These are phyloP conservation scores for Simalia tracyae DNA, from an alignment of 2,797 vertebrate genomes.

Conservation along the genomic window DNA sequence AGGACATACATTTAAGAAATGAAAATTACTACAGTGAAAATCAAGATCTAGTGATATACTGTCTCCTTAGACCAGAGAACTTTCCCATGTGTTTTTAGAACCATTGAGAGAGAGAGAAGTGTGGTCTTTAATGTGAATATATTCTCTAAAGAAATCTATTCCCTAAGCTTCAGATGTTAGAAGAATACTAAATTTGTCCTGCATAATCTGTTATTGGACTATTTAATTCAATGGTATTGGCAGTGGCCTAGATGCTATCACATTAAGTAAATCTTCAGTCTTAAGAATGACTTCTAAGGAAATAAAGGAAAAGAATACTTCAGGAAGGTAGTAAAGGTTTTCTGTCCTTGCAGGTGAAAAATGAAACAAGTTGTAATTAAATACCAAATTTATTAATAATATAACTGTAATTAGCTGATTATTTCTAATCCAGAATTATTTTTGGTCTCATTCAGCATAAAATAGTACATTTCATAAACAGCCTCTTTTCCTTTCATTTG, in stretches of 20 bases:
- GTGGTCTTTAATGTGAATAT: conserved; percentile 38
- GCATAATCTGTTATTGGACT: conserved; percentile 23
- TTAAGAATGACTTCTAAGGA: conserved; percentile 52
- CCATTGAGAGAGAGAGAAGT: neutral
- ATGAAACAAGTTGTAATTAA: conserved; percentile 45
- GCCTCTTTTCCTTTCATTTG: conserved; percentile 53
- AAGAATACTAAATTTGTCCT: conserved; percentile 28
- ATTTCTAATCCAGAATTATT: conserved; percentile 45
- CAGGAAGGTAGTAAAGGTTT: conserved; percentile 27
- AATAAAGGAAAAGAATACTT: conserved; percentile 41
- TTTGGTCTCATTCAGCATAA: conserved; percentile 19
- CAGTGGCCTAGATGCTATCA: conserved; percentile 19
- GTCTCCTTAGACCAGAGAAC: neutral
- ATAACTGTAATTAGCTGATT: conserved; percentile 51
- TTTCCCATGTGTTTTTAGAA: neutral
- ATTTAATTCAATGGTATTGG: conserved; percentile 39
- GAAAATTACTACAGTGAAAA: neutral
- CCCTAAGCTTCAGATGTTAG: conserved; percentile 23
- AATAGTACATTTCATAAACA: conserved; percentile 29
- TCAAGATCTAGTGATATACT: neutral
- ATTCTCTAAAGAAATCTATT: conserved; percentile 24
- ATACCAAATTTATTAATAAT: conserved; percentile 49
- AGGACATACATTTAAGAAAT: neutral
- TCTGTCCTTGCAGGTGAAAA: conserved; percentile 38
- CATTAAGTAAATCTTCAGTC: conserved; percentile 51